phyloP scores from a whole-genome alignment of 2,113 vertebrate genomes.

The Pygoscelis antarcticus region DNA sequence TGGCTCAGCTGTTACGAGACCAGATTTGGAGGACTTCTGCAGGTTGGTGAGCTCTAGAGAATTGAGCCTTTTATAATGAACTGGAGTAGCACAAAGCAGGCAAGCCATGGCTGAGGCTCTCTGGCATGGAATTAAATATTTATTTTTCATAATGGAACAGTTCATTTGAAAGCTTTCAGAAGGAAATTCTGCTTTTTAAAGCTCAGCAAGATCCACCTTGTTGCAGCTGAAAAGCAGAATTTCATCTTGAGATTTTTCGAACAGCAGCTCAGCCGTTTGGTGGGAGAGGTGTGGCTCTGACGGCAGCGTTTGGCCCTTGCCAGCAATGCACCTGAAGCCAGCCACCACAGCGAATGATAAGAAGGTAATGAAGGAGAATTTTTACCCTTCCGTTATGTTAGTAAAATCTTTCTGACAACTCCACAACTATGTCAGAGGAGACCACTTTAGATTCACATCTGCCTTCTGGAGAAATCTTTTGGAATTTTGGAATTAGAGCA shows the following conservation, averaged over 20 bases:
- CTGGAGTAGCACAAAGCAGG: constrained; percentile 50
- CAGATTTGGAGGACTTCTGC: constrained; percentile 53
- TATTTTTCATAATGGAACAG: constrained; percentile 60
- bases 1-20: constrained; percentile 56
- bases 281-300: background rate
- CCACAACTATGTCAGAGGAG: background rate
- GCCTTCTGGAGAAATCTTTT: constrained; percentile 6
- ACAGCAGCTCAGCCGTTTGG: background rate
- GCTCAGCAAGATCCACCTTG: background rate
- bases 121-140: constrained; percentile 61
- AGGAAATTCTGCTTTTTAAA: constrained; percentile 48
- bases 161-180: constrained; percentile 53
- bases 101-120: constrained; percentile 16
- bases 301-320: background rate
- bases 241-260: background rate
- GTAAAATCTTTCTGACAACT: background rate
- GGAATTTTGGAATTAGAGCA: background rate
- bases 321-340: background rate
- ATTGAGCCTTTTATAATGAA: constrained; percentile 53
- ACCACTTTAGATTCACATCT: background rate
- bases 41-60: constrained; percentile 63
- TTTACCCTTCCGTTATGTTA: background rate
- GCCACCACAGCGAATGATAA: background rate
- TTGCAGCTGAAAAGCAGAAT: constrained; percentile 13
- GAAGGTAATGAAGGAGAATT: background rate